Evolutionary conservation across 2,113 vertebrate genomes (phyloP).

Genomic region (Nettapus auritus): DNA sequence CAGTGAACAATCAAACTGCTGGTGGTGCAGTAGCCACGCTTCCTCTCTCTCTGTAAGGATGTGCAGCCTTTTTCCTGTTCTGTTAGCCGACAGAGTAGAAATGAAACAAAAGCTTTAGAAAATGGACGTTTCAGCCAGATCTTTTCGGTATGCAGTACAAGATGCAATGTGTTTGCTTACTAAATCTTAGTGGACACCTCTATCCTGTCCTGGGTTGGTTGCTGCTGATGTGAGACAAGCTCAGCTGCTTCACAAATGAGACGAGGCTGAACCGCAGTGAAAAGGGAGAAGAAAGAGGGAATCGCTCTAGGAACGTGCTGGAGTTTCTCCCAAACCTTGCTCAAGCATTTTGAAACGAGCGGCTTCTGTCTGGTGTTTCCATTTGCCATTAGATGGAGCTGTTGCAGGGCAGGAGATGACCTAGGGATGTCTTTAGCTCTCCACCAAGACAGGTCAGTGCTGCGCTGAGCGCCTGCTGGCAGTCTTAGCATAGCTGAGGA

Average conservation of each 20-base stretch:
- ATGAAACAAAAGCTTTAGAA: neutral
- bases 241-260: neutral
- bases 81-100: neutral
- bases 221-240: neutral
- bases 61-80: neutral
- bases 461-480: neutral
- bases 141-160: neutral
- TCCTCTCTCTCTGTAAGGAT: neutral
- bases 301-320: neutral
- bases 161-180: neutral
- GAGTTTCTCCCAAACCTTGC: neutral
- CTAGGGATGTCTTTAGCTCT: fast-evolving
- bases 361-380: neutral
- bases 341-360: neutral
- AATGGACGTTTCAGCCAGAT: neutral
- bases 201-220: neutral
- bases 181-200: neutral
- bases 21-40: neutral
- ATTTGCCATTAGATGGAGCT: constrained; percentile 52
- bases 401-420: neutral
- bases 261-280: neutral
- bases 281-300: neutral
- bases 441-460: fast-evolving
- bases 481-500: fast-evolving
- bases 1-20: neutral